Evolutionary conservation across 2,888 invertebrate species (phyloP).

Genomic region (Drosophila setosimentum): DNA sequence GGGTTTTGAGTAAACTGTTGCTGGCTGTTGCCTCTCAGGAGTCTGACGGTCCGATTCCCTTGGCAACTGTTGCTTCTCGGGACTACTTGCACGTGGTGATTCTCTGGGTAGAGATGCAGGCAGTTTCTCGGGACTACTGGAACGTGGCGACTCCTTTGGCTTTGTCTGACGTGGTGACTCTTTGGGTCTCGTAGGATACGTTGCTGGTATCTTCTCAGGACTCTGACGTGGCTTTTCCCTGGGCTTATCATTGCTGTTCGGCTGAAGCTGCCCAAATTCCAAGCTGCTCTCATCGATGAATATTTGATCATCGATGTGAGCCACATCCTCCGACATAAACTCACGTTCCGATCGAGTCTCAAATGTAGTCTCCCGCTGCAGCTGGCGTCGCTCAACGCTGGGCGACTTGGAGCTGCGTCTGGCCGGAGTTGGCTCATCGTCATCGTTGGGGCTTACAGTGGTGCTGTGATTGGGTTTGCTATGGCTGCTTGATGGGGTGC

Average conservation of each 20-base stretch:
- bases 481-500: slow-evolving; percentile 59
- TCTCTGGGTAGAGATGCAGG: slow-evolving; percentile 23
- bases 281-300: slow-evolving; percentile 50
- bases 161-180: slow-evolving; percentile 29
- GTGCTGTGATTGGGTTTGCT: slow-evolving; percentile 47
- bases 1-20: slow-evolving; percentile 3
- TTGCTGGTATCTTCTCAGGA: slow-evolving; percentile 30
- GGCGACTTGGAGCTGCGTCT: slow-evolving; percentile 67
- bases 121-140: slow-evolving; percentile 12
- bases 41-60: slow-evolving; percentile 4
- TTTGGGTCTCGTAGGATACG: slow-evolving; percentile 15
- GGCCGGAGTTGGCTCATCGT: slow-evolving; percentile 30
- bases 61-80: slow-evolving; percentile 24
- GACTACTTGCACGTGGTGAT: slow-evolving; percentile 32
- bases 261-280: slow-evolving; percentile 16
- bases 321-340: slow-evolving; percentile 39
- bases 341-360: slow-evolving; percentile 57
- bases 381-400: slow-evolving; percentile 68
- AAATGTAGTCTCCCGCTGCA: slow-evolving; percentile 72
- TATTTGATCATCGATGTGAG: slow-evolving; percentile 58
- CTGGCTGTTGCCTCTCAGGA: slow-evolving; percentile 9
- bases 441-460: slow-evolving; percentile 21
- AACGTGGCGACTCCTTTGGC: slow-evolving; percentile 28
- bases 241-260: slow-evolving; percentile 22
- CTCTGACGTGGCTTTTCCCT: slow-evolving; percentile 10